These are phyloP conservation scores for Lophochroa leadbeateri DNA, from an alignment of 2,113 vertebrate genomes.

Conservation along the genomic window DNA sequence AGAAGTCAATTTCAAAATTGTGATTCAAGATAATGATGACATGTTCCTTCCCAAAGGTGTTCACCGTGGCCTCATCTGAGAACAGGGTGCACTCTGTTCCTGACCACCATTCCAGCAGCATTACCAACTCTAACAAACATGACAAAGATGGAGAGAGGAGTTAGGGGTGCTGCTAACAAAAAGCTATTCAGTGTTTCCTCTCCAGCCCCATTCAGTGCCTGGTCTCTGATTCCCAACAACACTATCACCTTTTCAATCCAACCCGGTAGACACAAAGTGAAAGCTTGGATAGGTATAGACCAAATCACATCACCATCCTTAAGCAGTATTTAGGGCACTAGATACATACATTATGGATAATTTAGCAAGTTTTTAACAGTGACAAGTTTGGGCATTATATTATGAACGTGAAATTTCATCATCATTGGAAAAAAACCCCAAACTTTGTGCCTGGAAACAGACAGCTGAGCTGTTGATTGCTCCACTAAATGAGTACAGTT, in stretches of 20 bases:
- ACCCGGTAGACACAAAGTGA: neutral
- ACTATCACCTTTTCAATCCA: neutral
- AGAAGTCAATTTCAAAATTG: slow-evolving; percentile 97
- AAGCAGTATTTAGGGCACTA: neutral
- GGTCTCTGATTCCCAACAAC: neutral
- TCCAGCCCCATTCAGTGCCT: neutral
- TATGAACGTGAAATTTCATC: neutral
- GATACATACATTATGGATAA: neutral
- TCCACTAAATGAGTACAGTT: neutral
- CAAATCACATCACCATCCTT: neutral
- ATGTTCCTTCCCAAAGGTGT: slow-evolving; percentile 91
- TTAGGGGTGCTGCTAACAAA: neutral
- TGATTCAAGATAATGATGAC: slow-evolving; percentile 97
- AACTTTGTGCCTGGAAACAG: neutral
- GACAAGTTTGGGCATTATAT: neutral
- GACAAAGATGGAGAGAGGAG: neutral
- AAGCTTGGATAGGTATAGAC: neutral
- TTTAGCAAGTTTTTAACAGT: neutral
- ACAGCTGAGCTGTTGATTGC: neutral
- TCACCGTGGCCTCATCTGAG: slow-evolving; percentile 87
- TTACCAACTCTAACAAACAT: slow-evolving; percentile 86
- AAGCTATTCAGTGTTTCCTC: neutral
- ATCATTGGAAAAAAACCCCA: neutral
- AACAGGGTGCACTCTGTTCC: slow-evolving; percentile 94
- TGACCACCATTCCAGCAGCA: slow-evolving; percentile 99